Conservation (phyloP, 2,888 invertebrate genomes). For the Pseudeuparius sepicola region DNA sequence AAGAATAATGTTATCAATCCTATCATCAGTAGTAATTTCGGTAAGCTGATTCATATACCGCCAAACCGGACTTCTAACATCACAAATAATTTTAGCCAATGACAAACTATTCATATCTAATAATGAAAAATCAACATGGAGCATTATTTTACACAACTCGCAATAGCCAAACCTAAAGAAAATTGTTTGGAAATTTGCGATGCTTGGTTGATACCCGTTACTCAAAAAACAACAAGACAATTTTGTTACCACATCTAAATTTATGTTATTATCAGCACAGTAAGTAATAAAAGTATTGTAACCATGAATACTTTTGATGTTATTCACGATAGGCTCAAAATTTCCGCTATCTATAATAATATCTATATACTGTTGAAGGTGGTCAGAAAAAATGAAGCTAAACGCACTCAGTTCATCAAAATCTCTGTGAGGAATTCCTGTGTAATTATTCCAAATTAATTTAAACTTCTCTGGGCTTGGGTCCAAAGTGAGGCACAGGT, state of each 20-base stretch:
- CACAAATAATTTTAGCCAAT: slow-evolving; percentile 22
- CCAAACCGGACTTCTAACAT: slow-evolving; percentile 14
- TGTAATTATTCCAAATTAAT: slow-evolving; percentile 22
- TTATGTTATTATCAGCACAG: too few relatives aligned
- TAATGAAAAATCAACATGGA: slow-evolving; percentile 22
- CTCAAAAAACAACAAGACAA: slow-evolving; percentile 20
- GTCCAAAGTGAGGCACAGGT: slow-evolving; percentile 18
- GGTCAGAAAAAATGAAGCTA: too few relatives aligned
- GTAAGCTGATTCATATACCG: slow-evolving; percentile 14
- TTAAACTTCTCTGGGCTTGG: slow-evolving; percentile 22
- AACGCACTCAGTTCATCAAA: too few relatives aligned
- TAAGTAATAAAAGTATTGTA: too few relatives aligned
- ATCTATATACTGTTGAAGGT: slow-evolving; percentile 23
- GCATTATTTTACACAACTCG: slow-evolving; percentile 21
- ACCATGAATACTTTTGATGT: too few relatives aligned
- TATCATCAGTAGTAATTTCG: too few relatives aligned
- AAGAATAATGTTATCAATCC: too few relatives aligned
- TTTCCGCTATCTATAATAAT: slow-evolving; percentile 25
- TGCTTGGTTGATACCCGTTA: slow-evolving; percentile 17
- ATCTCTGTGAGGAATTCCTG: too few relatives aligned
- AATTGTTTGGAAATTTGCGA: slow-evolving; percentile 18
- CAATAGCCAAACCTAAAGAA: slow-evolving; percentile 21
- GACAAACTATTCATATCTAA: slow-evolving; percentile 16
- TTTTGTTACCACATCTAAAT: slow-evolving; percentile 18
- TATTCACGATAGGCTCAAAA: slow-evolving; percentile 21